Percentiles rank a stretch among this genome's conserved stretches.
phyloP scores from a whole-genome alignment of 2,888 invertebrate genomes.

The Dermolepida albohirtum region DNA sequence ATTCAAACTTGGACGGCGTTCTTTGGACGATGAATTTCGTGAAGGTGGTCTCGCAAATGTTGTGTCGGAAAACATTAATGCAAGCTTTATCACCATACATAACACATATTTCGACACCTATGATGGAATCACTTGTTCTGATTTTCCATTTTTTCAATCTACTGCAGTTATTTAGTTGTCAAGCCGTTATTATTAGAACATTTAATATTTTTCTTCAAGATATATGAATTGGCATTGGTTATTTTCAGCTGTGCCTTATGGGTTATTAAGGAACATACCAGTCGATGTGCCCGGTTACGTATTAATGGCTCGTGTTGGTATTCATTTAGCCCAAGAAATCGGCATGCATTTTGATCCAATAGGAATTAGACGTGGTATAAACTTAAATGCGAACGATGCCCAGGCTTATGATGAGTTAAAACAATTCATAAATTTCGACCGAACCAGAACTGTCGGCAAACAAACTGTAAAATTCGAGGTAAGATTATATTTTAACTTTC shows the following conservation, averaged over 20 bases:
- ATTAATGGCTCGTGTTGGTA: slow-evolving; percentile 51
- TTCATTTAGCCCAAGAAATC: slow-evolving; percentile 54
- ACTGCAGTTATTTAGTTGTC: too few relatives aligned
- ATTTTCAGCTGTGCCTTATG: slow-evolving; percentile 51
- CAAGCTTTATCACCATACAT: too few relatives aligned
- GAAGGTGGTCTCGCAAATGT: too few relatives aligned
- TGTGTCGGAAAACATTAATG: too few relatives aligned
- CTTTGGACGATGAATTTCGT: too few relatives aligned
- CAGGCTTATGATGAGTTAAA: not conserved
- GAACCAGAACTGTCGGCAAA: not conserved
- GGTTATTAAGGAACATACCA: slow-evolving; percentile 43
- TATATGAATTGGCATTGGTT: not conserved
- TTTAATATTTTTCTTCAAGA: too few relatives aligned
- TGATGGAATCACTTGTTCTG: too few relatives aligned
- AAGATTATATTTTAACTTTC: not conserved
- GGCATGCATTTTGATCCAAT: slow-evolving; percentile 54
- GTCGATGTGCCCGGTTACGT: slow-evolving; percentile 53
- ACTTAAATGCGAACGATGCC: not conserved
- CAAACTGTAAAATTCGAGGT: slow-evolving; percentile 3
- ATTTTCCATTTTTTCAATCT: too few relatives aligned
- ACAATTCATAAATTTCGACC: too few relatives aligned
- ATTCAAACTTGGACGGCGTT: too few relatives aligned
- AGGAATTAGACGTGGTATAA: slow-evolving; percentile 44
- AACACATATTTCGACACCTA: too few relatives aligned
- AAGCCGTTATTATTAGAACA: too few relatives aligned